Percentiles rank a stretch among this genome's conserved stretches.
phyloP scores from a whole-genome alignment of 1,140 invertebrate species.

The Pteromalus puparum region DNA sequence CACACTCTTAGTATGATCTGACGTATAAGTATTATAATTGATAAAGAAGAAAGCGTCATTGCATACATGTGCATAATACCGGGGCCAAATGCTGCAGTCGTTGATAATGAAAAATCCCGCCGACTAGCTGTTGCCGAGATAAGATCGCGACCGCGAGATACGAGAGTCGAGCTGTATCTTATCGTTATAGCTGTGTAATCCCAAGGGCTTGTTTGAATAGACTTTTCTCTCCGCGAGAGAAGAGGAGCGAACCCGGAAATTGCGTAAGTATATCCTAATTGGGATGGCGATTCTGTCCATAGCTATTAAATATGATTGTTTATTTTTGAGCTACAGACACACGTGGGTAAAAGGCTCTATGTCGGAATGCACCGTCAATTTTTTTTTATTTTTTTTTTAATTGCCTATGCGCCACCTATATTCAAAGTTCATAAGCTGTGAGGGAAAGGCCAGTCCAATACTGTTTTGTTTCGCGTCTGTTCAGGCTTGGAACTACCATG shows the following conservation, averaged over 20 bases:
- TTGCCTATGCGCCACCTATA: no score
- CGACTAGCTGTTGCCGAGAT: not conserved
- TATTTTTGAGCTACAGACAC: no score
- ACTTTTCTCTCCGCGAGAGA: not conserved
- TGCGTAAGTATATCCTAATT: not conserved
- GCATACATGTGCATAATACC: not conserved
- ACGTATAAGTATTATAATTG: no score
- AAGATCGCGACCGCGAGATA: not conserved
- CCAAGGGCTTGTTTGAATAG: not conserved
- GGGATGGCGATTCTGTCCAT: not conserved
- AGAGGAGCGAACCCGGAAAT: not conserved
- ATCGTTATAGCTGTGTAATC: not conserved
- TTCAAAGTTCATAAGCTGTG: no score
- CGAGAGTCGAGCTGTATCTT: not conserved
- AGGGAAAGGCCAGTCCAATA: no score
- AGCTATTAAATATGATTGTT: no score
- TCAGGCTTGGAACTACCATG: no score
- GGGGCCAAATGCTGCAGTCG: not conserved
- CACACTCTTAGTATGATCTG: no score
- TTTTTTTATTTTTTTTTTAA: no score
- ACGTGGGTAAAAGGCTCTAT: no score
- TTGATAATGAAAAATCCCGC: not conserved
- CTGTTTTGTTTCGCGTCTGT: no score
- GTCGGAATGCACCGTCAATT: no score
- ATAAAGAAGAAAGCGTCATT: not conserved